Evolutionary conservation across 2,113 vertebrate species (phyloP).

Genomic region (Kryptolebias marmoratus): DNA sequence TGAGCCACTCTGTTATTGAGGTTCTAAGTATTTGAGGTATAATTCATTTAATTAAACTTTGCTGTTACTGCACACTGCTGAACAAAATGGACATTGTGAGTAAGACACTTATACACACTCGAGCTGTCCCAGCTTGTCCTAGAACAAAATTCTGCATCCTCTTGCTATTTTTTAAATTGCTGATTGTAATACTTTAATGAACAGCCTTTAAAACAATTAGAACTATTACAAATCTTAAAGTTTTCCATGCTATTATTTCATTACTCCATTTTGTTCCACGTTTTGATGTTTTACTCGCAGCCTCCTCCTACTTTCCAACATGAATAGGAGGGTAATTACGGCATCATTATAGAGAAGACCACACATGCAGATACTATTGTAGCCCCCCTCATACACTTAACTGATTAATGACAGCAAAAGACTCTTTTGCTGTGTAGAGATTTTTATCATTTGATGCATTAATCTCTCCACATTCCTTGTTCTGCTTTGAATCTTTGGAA

Average conservation of each 20-base stretch:
- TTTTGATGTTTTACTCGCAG: not conserved
- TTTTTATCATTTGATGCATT: constrained; percentile 69
- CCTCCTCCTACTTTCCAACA: constrained; percentile 5
- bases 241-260: not conserved
- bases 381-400: constrained; percentile 13
- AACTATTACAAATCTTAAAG: not conserved
- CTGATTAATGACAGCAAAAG: constrained; percentile 71
- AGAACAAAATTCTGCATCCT: not conserved
- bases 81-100: too few relatives aligned
- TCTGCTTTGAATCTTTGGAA: constrained; percentile 31
- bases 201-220: constrained; percentile 7
- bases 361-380: constrained; percentile 13
- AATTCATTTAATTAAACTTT: not conserved
- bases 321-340: constrained; percentile 44
- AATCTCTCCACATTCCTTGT: constrained; percentile 50
- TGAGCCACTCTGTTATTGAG: not conserved
- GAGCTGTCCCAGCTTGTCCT: not conserved
- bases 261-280: not conserved
- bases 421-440: constrained; percentile 61
- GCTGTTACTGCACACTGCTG: too few relatives aligned
- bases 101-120: too few relatives aligned
- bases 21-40: not conserved
- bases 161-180: not conserved
- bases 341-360: constrained; percentile 52
- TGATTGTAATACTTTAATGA: not conserved